Percentiles rank a stretch among this genome's conserved stretches.
phyloP scores from a whole-genome alignment of 2,113 vertebrate genomes.

The Sceloporus undulatus region DNA sequence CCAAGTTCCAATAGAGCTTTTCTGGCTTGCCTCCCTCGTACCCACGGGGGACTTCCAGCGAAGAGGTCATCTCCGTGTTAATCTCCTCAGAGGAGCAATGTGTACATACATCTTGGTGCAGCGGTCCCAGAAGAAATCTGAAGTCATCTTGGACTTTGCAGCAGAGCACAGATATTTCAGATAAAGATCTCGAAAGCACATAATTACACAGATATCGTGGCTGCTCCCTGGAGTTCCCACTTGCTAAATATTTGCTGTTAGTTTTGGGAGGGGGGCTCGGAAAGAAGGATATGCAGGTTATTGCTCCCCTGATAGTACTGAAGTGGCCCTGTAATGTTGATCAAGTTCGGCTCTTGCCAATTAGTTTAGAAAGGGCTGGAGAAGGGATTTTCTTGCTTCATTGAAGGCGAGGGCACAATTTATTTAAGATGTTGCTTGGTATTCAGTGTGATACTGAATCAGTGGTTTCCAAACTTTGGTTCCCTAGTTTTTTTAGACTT shows the following conservation, averaged over 20 bases:
- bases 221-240: background rate
- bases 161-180: background rate
- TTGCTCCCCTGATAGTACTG: constrained; percentile 36
- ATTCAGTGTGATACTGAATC: no score
- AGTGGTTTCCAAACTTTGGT: no score
- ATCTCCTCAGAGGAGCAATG: constrained; percentile 52
- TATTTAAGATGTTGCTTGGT: no score
- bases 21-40: constrained; percentile 36
- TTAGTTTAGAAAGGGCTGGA: constrained; percentile 46
- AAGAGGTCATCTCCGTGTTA: constrained; percentile 44
- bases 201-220: background rate
- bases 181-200: constrained; percentile 16
- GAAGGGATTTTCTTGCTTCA: background rate
- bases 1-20: constrained; percentile 51
- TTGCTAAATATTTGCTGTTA: constrained; percentile 46
- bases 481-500: no score
- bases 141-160: constrained; percentile 32
- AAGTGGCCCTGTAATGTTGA: constrained; percentile 64
- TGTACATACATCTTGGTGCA: background rate
- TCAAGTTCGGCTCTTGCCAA: constrained; percentile 61
- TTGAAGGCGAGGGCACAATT: background rate
- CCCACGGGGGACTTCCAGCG: constrained; percentile 38
- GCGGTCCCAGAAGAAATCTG: constrained; percentile 40
- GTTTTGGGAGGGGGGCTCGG: constrained; percentile 1
- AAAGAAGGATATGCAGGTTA: background rate